Evolutionary conservation across 1,140 invertebrate species (phyloP), one percentile per base, ranked within the genome.

Genomic region (Pomacea maculata): DNA sequence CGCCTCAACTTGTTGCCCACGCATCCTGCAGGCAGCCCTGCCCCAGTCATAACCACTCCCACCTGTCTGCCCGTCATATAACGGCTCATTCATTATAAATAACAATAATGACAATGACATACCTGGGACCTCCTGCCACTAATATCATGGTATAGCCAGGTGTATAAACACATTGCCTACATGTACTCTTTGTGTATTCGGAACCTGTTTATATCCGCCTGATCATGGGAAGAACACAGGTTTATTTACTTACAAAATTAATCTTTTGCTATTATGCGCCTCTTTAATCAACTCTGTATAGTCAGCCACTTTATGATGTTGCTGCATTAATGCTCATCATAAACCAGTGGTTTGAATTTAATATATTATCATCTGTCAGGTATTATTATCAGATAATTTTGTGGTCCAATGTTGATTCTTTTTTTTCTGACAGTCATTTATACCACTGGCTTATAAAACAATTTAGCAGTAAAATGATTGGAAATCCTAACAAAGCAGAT

Each of bases 21-120:
- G 64, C 70, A 54, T 54, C 64, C 65, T 72, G 63, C 73, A 68
- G 65, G 67, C 61, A 76, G 67, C 64, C 73, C 67, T 52, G 68
- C 52, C 76, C 64, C 63, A 77, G 25, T 70, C 11, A 61, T 65
- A 67, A 12, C 74, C n/a, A 67, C 71, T n/a, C 52, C 64, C n/a
- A 29, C 75, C 71, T 25, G 34, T 70, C 34, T 65, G 29, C 57
- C 57, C 57, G 57, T 61, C 57, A 61, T 61, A 17, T 61, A 61
- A 61, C 12, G 63, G 63, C 76, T 78, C 63, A 68, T 63, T 57
- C 21, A 45, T 63, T 75, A 25, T 25, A 55, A 55, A 55, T n/a
- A 45, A n/a, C 74, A 34, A 57, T n/a, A 52, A 61, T 61, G 57
- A 61, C 57, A 61, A 17, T 61, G 57, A 61, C 15, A 61, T 63